Percentiles rank a stretch among this genome's conserved stretches.
These are phyloP conservation scores for Psittacula echo DNA, from an alignment of 2,797 vertebrate species.

Conservation along the genomic window DNA sequence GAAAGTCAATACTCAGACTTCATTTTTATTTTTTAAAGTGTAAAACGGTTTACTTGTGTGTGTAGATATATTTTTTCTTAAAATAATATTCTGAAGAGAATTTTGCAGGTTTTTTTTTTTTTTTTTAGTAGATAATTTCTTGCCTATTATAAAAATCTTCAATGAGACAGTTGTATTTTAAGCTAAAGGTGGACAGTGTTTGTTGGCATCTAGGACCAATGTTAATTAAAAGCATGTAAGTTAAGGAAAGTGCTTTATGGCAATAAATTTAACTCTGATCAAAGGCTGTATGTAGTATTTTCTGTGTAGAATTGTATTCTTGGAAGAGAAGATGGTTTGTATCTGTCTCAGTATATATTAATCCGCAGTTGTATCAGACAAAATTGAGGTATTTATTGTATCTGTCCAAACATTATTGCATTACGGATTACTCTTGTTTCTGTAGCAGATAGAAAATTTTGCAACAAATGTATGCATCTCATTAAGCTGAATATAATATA, in stretches of 20 bases:
- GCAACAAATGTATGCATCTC: constrained; percentile 58
- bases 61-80: constrained; percentile 63
- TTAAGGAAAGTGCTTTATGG: constrained; percentile 38
- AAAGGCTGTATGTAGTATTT: constrained; percentile 56
- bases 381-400: constrained; percentile 54
- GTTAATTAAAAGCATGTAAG: constrained; percentile 52
- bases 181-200: constrained; percentile 6
- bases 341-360: background rate
- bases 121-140: constrained; percentile 10
- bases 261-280: constrained; percentile 52
- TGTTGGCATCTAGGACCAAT: constrained; percentile 41
- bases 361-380: constrained; percentile 16
- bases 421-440: constrained; percentile 1
- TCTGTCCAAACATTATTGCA: background rate
- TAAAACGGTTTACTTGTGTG: constrained; percentile 23
- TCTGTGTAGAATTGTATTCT: constrained; percentile 47
- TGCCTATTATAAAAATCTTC: constrained; percentile 22
- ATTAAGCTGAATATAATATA: constrained; percentile 57
- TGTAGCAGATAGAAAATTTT: constrained; percentile 35
- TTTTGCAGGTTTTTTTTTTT: background rate
- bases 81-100: constrained; percentile 41
- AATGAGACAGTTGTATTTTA: constrained; percentile 27
- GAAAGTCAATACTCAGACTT: constrained; percentile 41
- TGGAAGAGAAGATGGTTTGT: background rate
- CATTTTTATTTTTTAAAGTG: constrained; percentile 29